phyloP scores from a whole-genome alignment of 2,888 invertebrate genomes.

The Phaonia tiefii region DNA sequence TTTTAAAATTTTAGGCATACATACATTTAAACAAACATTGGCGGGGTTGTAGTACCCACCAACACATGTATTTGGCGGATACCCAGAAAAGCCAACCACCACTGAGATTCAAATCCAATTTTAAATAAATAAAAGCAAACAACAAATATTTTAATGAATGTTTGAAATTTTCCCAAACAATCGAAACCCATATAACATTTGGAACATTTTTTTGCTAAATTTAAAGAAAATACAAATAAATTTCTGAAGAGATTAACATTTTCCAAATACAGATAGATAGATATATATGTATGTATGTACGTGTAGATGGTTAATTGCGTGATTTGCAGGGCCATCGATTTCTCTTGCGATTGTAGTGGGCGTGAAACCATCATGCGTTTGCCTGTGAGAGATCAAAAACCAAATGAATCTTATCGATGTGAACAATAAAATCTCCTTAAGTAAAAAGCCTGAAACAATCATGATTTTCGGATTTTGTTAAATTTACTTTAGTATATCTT shows the following conservation, averaged over 20 bases:
- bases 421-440: constrained; percentile 45
- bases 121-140: constrained; percentile 69
- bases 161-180: constrained; percentile 53
- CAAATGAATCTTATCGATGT: constrained; percentile 31
- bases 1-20: constrained; percentile 26
- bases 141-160: constrained; percentile 60
- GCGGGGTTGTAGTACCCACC: not conserved
- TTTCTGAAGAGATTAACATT: constrained; percentile 50
- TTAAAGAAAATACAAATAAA: constrained; percentile 56
- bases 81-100: constrained; percentile 62
- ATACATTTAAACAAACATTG: constrained; percentile 12
- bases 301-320: not conserved
- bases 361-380: constrained; percentile 49
- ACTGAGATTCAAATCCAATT: constrained; percentile 69
- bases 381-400: constrained; percentile 48
- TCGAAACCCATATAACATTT: constrained; percentile 32
- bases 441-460: constrained; percentile 1
- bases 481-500: constrained; percentile 70
- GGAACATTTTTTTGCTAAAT: constrained; percentile 48
- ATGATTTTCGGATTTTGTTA: constrained; percentile 27
- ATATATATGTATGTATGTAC: not conserved
- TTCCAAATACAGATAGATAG: constrained; percentile 43
- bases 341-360: constrained; percentile 54
- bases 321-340: not conserved
- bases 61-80: constrained; percentile 37